Evolutionary conservation across 2,888 invertebrate genomes (phyloP), one percentile per base, ranked within the genome.

Genomic region (Pasiphila rectangulata): DNA sequence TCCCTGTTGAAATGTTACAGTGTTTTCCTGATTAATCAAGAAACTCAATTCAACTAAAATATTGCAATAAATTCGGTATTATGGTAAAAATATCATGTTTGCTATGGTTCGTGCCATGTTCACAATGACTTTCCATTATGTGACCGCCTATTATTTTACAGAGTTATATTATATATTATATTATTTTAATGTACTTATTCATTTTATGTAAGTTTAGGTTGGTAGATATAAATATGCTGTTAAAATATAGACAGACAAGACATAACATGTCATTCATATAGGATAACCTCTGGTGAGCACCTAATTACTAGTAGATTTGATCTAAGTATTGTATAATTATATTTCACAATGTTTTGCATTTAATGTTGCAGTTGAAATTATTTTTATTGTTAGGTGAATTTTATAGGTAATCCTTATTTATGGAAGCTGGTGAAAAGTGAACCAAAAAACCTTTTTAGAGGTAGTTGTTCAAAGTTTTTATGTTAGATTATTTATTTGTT

Each of bases 111-210:
- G 43, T 50, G 49, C 52, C 50, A 57, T 52, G 25, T 23, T 3
- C 15, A 29, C 39, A 39, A 50, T 23, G 19, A 44, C 43, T 51
- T 55, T 47, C 55, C 55, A 38, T 51, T 27, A 36, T 37, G 10
- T 54, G 41, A 53, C 57, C 55, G 57, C 55, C 53, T 57, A 55
- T 51, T 49, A 47, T 40, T 39, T 44, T 57, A 51, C 27, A 37
- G 40, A 38, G 42, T 29, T n/a, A n/a, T n/a, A n/a, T n/a, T n/a
- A n/a, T n/a, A n/a, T n/a, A n/a, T n/a, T n/a, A 48, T 30, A 24
- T 29, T 27, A n/a, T 27, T 17, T 13, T 20, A 15, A 44, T 42
- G 29, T 47, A 46, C 43, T 39, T 47, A 46, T 43, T 39, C 35
- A 24, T 36, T 24, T 10, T 38, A 41, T 39, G n/a, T 50, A 32